Evolutionary conservation across 2,113 vertebrate species (phyloP).

Genomic region (Tragulus kanchil): DNA sequence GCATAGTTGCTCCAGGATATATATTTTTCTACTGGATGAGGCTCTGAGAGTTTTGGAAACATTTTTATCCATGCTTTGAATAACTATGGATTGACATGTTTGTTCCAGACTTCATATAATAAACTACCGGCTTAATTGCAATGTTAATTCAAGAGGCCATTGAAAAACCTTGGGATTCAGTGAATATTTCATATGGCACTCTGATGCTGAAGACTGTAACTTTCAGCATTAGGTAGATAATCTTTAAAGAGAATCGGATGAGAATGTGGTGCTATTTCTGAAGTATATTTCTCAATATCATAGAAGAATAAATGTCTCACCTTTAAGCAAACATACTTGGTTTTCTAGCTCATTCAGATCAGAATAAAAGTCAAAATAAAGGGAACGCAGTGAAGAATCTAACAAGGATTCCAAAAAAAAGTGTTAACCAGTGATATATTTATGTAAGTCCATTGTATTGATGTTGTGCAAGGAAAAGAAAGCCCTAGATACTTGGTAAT

Average conservation of each 20-base stretch:
- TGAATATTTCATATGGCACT: neutral
- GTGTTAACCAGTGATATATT: neutral
- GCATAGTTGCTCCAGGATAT: neutral
- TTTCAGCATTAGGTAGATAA: neutral
- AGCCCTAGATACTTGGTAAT: too few relatives aligned
- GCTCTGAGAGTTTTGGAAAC: conserved; percentile 30
- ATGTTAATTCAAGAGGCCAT: neutral
- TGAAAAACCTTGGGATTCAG: neutral
- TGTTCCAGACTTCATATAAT: neutral
- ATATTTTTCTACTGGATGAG: neutral
- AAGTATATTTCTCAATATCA: neutral
- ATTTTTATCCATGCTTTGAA: neutral
- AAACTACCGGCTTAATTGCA: neutral
- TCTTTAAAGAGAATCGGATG: neutral
- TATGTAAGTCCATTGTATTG: neutral
- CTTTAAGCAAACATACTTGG: neutral
- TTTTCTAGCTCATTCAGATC: neutral
- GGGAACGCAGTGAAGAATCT: neutral
- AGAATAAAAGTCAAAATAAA: conserved; percentile 14
- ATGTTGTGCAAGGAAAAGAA: too few relatives aligned
- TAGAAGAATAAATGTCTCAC: neutral
- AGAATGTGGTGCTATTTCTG: neutral
- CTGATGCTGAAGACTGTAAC: neutral
- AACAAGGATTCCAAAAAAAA: neutral
- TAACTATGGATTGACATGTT: neutral